These are phyloP conservation scores for Lepus oiostolus DNA, from an alignment of 2,797 vertebrate species.

Conservation along the genomic window DNA sequence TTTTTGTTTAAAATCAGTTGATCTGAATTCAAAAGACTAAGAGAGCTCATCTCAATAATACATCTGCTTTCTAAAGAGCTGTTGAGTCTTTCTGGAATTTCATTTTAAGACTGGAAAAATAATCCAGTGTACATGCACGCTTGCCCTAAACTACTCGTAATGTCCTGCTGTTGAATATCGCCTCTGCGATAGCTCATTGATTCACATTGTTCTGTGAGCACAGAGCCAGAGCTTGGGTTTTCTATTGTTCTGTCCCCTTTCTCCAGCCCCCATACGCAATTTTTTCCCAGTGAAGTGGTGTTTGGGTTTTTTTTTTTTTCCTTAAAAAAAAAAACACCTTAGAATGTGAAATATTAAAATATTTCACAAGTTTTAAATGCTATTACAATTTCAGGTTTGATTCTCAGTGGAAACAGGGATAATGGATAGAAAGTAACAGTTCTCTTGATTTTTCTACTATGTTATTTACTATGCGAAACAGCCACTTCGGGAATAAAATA, in stretches of 20 bases:
- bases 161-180: conserved; percentile 31
- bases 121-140: background rate
- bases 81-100: conserved; percentile 51
- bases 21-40: conserved; percentile 37
- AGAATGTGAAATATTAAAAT: conserved; percentile 42
- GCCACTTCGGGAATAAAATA: conserved; percentile 44
- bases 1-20: conserved; percentile 58
- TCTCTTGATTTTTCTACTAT: conserved; percentile 47
- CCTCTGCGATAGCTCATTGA: conserved; percentile 76
- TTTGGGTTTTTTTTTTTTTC: no score
- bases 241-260: conserved; percentile 5
- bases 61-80: conserved; percentile 32
- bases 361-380: conserved; percentile 55
- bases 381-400: conserved; percentile 1
- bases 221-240: conserved; percentile 16
- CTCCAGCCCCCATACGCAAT: background rate
- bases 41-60: background rate
- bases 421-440: conserved; percentile 39
- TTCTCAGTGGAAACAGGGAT: conserved; percentile 46
- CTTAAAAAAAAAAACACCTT: background rate
- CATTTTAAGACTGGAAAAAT: background rate
- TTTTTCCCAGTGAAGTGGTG: conserved; percentile 53
- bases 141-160: conserved; percentile 38
- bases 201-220: conserved; percentile 53
- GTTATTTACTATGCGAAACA: conserved; percentile 51